Evolutionary conservation across 2,113 vertebrate genomes (phyloP).

Genomic region (Callocephalon fimbriatum): DNA sequence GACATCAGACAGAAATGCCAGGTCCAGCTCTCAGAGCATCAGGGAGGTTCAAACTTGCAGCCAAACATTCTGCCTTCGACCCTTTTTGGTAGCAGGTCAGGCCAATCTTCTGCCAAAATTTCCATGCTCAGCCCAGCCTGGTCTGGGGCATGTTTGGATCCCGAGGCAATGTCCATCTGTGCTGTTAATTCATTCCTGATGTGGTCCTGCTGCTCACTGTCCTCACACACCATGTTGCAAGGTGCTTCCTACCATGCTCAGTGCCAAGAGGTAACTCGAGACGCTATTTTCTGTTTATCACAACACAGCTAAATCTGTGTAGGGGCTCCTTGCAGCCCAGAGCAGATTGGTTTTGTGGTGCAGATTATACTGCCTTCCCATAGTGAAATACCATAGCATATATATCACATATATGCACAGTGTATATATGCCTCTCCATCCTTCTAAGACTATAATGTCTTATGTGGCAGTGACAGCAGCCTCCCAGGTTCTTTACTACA

Average conservation of each 20-base stretch:
- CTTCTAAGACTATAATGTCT: not conserved
- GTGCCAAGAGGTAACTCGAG: not conserved
- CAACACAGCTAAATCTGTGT: not conserved
- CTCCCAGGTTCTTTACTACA: not conserved
- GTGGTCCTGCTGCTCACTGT: not conserved
- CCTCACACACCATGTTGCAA: not conserved
- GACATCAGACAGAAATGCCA: not conserved
- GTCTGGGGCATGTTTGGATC: not conserved
- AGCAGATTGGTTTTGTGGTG: not conserved
- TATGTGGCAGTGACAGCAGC: not conserved
- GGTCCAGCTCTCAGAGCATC: not conserved
- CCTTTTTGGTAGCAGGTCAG: not conserved
- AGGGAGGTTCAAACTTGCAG: not conserved
- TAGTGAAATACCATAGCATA: not conserved
- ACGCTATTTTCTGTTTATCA: accelerated
- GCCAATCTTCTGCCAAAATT: not conserved
- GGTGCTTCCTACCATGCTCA: accelerated
- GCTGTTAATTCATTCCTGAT: not conserved
- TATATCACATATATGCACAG: not conserved
- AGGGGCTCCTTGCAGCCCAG: not conserved
- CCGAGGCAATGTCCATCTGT: not conserved
- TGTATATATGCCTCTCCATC: not conserved
- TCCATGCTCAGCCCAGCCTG: not conserved
- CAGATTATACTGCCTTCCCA: not conserved
- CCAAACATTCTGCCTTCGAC: not conserved